These are phyloP conservation scores for Drosophila azteca DNA, from an alignment of 1,140 invertebrate genomes.

Conservation along the genomic window DNA sequence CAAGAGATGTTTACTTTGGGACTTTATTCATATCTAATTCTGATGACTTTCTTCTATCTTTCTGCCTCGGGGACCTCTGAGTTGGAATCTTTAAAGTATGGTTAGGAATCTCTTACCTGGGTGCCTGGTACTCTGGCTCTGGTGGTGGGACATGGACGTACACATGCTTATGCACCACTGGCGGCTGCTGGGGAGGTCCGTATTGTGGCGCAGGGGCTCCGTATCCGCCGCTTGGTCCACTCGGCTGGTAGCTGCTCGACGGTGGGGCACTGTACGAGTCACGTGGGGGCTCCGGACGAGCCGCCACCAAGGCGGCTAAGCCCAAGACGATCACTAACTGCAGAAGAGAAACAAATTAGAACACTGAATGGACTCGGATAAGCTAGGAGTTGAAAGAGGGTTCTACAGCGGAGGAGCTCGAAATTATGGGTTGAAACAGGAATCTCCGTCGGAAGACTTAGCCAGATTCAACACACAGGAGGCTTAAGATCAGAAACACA, in stretches of 20 bases:
- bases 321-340: constrained; percentile 76
- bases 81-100: too few relatives aligned
- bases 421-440: too few relatives aligned
- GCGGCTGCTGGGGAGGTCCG: constrained; percentile 88
- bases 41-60: too few relatives aligned
- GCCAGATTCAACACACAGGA: constrained; percentile 6
- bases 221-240: constrained; percentile 70
- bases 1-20: too few relatives aligned
- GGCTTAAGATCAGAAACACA: background rate
- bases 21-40: too few relatives aligned
- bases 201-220: constrained; percentile 87
- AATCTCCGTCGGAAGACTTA: constrained; percentile 3
- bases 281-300: constrained; percentile 79
- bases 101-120: constrained; percentile 83
- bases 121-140: constrained; percentile 89
- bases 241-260: constrained; percentile 73
- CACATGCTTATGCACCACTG: constrained; percentile 93
- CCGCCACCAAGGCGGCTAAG: constrained; percentile 63
- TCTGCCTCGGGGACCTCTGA: too few relatives aligned
- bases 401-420: background rate
- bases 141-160: constrained; percentile 94
- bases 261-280: constrained; percentile 79
- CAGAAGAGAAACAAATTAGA: background rate
- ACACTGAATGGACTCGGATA: too few relatives aligned
- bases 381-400: constrained; percentile 1